Percentiles rank a stretch among this genome's conserved stretches.
Evolutionary conservation across 1,140 invertebrate genomes (phyloP).

Genomic region (Piezodorus guildinii): DNA sequence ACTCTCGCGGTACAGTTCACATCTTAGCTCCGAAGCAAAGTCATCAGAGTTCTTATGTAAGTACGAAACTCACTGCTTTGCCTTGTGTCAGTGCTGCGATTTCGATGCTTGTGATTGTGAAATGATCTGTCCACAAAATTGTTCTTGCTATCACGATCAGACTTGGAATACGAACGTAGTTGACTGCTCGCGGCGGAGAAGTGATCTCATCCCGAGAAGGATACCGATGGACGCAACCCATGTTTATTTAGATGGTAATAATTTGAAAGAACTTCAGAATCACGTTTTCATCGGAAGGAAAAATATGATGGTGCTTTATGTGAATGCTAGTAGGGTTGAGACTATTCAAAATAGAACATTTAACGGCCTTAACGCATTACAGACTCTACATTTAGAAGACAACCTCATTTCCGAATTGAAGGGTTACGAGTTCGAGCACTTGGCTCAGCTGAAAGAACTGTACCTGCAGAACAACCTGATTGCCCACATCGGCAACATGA

Average conservation of each 20-base stretch:
- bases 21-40: slow-evolving; percentile 51
- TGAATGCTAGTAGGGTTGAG: slow-evolving; percentile 75
- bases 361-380: slow-evolving; percentile 70
- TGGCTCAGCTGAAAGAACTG: slow-evolving; percentile 65
- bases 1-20: slow-evolving; percentile 53
- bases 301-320: slow-evolving; percentile 72
- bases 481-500: slow-evolving; percentile 63
- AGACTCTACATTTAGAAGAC: slow-evolving; percentile 72
- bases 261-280: slow-evolving; percentile 68
- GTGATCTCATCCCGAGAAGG: slow-evolving; percentile 61
- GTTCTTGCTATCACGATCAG: slow-evolving; percentile 83
- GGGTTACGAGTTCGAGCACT: slow-evolving; percentile 81
- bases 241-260: slow-evolving; percentile 81
- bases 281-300: slow-evolving; percentile 86
- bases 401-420: slow-evolving; percentile 67
- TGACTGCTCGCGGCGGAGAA: slow-evolving; percentile 69
- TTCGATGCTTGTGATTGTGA: slow-evolving; percentile 91
- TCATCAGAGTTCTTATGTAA: slow-evolving; percentile 77
- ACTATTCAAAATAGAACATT: slow-evolving; percentile 85
- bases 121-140: slow-evolving; percentile 85
- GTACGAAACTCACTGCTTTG: slow-evolving; percentile 86
- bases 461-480: slow-evolving; percentile 81
- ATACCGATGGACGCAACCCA: slow-evolving; percentile 91
- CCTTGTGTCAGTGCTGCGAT: slow-evolving; percentile 85
- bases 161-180: slow-evolving; percentile 88